Base-by-base conservation (phyloP, 2,888 invertebrate species). In the Heteromyza rotundicornis region DNA sequence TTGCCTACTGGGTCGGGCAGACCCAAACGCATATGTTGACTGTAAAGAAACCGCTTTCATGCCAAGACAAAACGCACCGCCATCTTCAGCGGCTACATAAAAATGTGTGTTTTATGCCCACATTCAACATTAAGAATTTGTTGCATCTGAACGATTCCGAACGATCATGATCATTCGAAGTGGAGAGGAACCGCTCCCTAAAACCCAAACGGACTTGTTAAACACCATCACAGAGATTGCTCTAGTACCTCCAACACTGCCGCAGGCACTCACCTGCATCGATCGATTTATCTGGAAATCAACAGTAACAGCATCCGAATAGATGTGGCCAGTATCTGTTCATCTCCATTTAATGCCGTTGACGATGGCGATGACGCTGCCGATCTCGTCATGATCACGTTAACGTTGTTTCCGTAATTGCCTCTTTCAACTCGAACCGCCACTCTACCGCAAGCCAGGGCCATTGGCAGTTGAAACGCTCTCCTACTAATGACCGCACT, bases 401-500 rank as follows among this genome's bases (percentile, higher is more conserved):
- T 54, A 59, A 58, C 51, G 50, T 58, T 62, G 62, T 50, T 56
- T 56, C 55, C 56, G 55, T 62, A 54, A 63, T 59, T 63, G 59
- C 22, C 58, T 27, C 14, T 57, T 59, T 50, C 12, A 57, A 53
- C 40, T 20, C 50, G 32, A 58, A 53, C 56, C 49, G 32, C 14
- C 63, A 35, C 57, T n/a, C n/a, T n/a, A n/a, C n/a, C n/a, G n/a
- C n/a, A n/a, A n/a, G n/a, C n/a, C n/a, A n/a, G n/a, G n/a, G n/a
- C n/a, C n/a, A n/a, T n/a, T n/a, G n/a, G n/a, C 55, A 36, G 44
- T 32, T 60, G 64, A 67, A 64, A 64, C 65, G 64, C 64, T 64
- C 68, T 68, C 68, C 68, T 69, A 68, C 71, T 73, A 74, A 72
- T 75, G 73, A 71, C 71, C 72, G 66, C 70, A 70, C 74, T 73